Evolutionary conservation across 2,797 vertebrate genomes (phyloP).

Genomic region (Aotus griseimembra): DNA sequence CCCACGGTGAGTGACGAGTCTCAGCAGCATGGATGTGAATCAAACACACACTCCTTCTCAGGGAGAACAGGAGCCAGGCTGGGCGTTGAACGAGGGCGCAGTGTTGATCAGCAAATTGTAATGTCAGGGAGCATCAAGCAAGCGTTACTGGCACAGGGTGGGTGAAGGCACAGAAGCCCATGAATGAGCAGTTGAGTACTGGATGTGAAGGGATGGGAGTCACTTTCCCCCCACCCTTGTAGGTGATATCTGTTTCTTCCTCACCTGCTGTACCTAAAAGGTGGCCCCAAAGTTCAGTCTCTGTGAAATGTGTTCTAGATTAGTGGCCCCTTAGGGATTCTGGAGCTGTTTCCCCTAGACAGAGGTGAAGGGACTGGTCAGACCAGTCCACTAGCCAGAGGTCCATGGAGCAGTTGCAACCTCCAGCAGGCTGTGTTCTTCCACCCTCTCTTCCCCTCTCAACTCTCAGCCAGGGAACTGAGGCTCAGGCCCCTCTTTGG

Average conservation of each 20-base stretch:
- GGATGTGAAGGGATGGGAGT: not conserved
- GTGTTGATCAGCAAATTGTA: not conserved
- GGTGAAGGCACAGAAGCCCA: not conserved
- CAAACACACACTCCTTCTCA: not conserved
- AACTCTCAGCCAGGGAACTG: not conserved
- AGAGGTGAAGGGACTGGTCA: not conserved
- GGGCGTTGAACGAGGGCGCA: not conserved
- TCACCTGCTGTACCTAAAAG: not conserved
- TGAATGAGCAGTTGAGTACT: fast-evolving
- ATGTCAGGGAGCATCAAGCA: fast-evolving
- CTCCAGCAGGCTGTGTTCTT: fast-evolving
- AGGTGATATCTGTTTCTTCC: not conserved
- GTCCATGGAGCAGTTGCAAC: not conserved
- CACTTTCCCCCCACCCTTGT: not conserved
- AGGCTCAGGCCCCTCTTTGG: fast-evolving
- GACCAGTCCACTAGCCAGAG: not conserved
- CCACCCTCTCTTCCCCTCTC: not conserved
- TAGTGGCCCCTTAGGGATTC: not conserved
- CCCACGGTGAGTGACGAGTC: not conserved
- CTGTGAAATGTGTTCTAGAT: not conserved
- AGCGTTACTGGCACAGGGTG: not conserved
- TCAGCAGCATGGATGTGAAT: fast-evolving
- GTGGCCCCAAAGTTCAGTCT: not conserved
- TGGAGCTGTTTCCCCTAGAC: not conserved
- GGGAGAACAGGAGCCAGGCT: not conserved